These are phyloP conservation scores for Yponomeuta evonymella DNA, from an alignment of 2,888 invertebrate species.

Conservation along the genomic window DNA sequence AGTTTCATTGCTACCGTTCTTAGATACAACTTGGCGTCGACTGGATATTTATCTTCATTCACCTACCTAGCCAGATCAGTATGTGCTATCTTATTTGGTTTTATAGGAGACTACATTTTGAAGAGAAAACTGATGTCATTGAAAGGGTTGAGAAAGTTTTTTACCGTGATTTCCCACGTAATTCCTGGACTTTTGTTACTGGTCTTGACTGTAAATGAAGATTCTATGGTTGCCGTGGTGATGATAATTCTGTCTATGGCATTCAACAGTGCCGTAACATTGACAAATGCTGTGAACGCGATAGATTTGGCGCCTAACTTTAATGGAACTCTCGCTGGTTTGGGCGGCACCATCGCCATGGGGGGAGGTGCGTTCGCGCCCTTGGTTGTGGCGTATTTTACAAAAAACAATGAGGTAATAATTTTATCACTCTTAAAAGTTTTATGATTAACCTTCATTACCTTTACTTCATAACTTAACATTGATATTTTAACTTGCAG, in stretches of 20 bases:
- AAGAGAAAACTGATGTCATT: slow-evolving; percentile 8
- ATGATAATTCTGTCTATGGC: slow-evolving; percentile 8
- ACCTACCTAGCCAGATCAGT: slow-evolving; percentile 83
- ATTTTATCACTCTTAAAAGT: not conserved
- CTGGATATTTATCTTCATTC: slow-evolving; percentile 82
- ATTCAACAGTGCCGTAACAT: not conserved
- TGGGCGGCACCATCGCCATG: slow-evolving; percentile 47
- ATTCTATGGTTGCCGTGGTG: not conserved
- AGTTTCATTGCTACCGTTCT: slow-evolving; percentile 83
- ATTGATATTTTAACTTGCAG: slow-evolving; percentile 39
- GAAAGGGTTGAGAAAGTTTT: slow-evolving; percentile 4
- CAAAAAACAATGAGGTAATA: not conserved
- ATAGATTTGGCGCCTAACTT: slow-evolving; percentile 13
- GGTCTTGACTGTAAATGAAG: not conserved
- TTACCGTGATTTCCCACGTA: slow-evolving; percentile 7
- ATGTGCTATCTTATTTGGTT: slow-evolving; percentile 82
- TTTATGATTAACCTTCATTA: no score
- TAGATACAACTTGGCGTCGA: slow-evolving; percentile 82
- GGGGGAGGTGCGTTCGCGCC: slow-evolving; percentile 33
- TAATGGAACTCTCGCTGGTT: slow-evolving; percentile 8
- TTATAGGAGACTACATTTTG: slow-evolving; percentile 77
- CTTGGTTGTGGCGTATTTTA: slow-evolving; percentile 37
- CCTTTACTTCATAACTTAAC: no score
- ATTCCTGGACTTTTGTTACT: slow-evolving; percentile 16
- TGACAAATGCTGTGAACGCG: slow-evolving; percentile 4